Evolutionary conservation across 1,140 invertebrate genomes (phyloP), one percentile per base, ranked within the genome.

Genomic region (Chelonus insularis): DNA sequence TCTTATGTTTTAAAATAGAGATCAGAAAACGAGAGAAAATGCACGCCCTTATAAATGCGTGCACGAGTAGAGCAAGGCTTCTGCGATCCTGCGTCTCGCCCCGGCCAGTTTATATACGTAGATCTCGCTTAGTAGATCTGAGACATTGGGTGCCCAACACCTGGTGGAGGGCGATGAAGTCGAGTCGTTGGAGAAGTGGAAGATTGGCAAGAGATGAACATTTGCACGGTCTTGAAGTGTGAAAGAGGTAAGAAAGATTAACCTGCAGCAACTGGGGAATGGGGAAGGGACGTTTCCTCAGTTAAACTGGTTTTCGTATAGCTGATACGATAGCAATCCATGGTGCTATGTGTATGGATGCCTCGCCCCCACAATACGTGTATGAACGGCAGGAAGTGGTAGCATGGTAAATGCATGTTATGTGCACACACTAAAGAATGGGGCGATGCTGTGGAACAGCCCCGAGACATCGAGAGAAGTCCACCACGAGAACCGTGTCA

Each of bases 71-170:
- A 72, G 68, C 71, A 66, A 77, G 67, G 73, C 73, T 77, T 82
- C 79, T 81, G n/a, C n/a, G 77, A 79, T 71, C 71, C 64, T 71
- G 73, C 68, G 69, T 78, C 70, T 76, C 65, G 77, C 74, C 77
- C 74, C 68, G 72, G 63, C 67, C 68, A 76, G 66, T 79, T 81
- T 82, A 82, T 82, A 82, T 81, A 82, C 74, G 74, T 79, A 75
- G 77, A 77, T 78, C 74, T 68, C 68, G 69, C 69, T 71, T 71
- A 69, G 64, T 64, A 70, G 71, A 73, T 64, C 71, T 68, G 60
- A 57, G 60, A 51, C 39, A 50, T 51, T 59, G 55, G 45, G 50
- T 51, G 69, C 52, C 65, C 69, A 66, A 43, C 69, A 74, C 64
- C 67, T 56, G 58, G 67, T 47, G 50, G 50, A 52, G 50, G 50